Evolutionary conservation across 2,113 vertebrate genomes (phyloP).

Genomic region (Daubentonia madagascariensis): DNA sequence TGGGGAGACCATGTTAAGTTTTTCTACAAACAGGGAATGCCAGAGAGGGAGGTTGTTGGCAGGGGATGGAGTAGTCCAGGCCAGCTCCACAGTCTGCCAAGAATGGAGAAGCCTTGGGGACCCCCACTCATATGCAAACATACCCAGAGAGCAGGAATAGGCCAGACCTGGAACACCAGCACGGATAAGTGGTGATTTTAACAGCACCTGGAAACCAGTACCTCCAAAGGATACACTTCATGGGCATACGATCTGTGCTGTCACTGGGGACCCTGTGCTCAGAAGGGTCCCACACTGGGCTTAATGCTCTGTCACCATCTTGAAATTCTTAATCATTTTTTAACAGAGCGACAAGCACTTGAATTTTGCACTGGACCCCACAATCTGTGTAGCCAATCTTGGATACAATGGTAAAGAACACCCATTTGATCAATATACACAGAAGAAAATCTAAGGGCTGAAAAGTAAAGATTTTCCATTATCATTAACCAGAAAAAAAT

Average conservation of each 20-base stretch:
- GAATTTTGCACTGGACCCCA: not conserved
- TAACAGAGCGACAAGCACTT: not conserved
- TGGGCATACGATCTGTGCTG: fast-evolving
- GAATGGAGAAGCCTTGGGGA: not conserved
- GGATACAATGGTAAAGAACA: not conserved
- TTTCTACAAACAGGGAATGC: not conserved
- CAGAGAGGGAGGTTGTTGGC: not conserved
- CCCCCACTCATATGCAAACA: not conserved
- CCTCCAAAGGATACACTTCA: not conserved
- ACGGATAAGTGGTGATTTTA: not conserved
- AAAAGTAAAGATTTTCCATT: not conserved
- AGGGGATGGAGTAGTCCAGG: not conserved
- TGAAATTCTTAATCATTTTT: not conserved
- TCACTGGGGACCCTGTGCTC: not conserved
- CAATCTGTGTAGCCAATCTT: not conserved
- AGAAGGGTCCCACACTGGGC: not conserved
- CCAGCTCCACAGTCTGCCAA: not conserved
- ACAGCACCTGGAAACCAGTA: not conserved
- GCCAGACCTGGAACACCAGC: not conserved
- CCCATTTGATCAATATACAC: not conserved
- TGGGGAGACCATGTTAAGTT: not conserved
- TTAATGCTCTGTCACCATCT: not conserved
- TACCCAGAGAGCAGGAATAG: not conserved
- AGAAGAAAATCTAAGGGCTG: not conserved
- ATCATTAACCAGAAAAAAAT: not conserved